These are phyloP conservation scores for Apoderus coryli DNA, from an alignment of 2,888 invertebrate species.

Conservation along the genomic window DNA sequence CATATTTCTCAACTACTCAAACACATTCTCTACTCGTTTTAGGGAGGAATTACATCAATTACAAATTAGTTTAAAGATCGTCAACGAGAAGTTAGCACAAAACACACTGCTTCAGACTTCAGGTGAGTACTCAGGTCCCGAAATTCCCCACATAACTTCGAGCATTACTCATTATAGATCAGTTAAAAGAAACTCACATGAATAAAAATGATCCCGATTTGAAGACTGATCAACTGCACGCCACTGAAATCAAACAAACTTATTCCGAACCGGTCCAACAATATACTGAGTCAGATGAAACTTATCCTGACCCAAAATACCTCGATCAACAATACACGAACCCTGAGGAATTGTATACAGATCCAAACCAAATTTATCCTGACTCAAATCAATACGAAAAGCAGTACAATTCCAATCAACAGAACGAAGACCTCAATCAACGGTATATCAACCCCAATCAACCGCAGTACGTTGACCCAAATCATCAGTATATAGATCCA, in stretches of 20 bases:
- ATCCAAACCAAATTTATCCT: conserved; percentile 5
- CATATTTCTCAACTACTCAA: too few species aligned
- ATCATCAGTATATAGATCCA: conserved; percentile 8
- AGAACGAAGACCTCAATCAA: conserved; percentile 25
- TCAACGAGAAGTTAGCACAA: neutral
- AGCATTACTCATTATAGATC: neutral
- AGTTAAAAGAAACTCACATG: too few species aligned
- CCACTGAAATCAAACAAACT: conserved; percentile 1
- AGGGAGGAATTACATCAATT: conserved; percentile 67
- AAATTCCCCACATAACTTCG: conserved; percentile 11
- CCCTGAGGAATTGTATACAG: neutral
- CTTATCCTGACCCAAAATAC: too few species aligned
- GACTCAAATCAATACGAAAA: conserved; percentile 15
- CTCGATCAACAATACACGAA: neutral
- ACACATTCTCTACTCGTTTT: conserved; percentile 37
- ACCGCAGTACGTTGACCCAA: conserved; percentile 14
- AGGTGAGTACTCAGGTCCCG: too few species aligned
- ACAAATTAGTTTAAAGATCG: conserved; percentile 60
- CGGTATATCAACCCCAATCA: conserved; percentile 23
- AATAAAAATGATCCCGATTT: conserved; percentile 9
- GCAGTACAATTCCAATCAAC: conserved; percentile 20
- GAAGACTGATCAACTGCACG: conserved; percentile 9
- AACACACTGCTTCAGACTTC: too few species aligned
- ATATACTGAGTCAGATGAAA: too few species aligned
- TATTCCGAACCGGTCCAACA: too few species aligned